A percentile compares a stretch with the other conserved stretches of the same genome.
Conservation (phyloP, 2,888 invertebrate genomes). For the Drosophila ustulata region DNA sequence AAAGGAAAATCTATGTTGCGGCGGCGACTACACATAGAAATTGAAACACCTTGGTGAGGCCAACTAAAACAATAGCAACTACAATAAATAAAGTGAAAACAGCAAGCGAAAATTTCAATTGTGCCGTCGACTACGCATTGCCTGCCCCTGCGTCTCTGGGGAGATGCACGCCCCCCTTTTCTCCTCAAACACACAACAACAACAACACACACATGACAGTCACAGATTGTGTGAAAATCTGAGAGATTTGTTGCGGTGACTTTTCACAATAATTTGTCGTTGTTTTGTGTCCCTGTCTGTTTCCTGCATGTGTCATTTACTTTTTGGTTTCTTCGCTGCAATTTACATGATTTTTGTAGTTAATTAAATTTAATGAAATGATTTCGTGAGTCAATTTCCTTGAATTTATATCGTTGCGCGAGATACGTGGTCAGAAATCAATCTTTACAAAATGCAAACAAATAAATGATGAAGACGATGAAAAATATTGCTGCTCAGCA, state of each 20-base stretch:
- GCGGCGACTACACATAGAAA: slow-evolving; percentile 31
- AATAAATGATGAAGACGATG: neutral
- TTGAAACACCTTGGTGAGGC: slow-evolving; percentile 59
- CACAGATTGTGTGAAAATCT: slow-evolving; percentile 71
- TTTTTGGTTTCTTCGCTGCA: slow-evolving; percentile 48
- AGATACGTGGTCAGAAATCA: slow-evolving; percentile 28
- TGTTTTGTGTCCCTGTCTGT: slow-evolving; percentile 1
- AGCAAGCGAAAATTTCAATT: slow-evolving; percentile 56
- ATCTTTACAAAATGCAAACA: slow-evolving; percentile 23
- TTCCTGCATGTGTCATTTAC: slow-evolving; percentile 47
- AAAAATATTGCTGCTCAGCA: neutral
- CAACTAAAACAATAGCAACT: neutral
- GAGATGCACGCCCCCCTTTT: slow-evolving; percentile 1
- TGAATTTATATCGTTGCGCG: neutral
- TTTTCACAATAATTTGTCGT: slow-evolving; percentile 44
- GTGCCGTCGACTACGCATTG: slow-evolving; percentile 35
- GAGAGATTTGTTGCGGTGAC: slow-evolving; percentile 61
- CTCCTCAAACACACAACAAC: neutral
- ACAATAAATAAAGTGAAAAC: slow-evolving; percentile 36
- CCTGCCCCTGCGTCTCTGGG: slow-evolving; percentile 7
- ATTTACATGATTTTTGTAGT: slow-evolving; percentile 54
- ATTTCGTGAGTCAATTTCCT: slow-evolving; percentile 28
- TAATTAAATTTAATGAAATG: slow-evolving; percentile 67
- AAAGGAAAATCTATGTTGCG: slow-evolving; percentile 32
- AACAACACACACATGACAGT: slow-evolving; percentile 59